Evolutionary conservation across 2,113 vertebrate genomes (phyloP), one percentile per base, ranked within the genome.

Genomic region (Nestor notabilis): DNA sequence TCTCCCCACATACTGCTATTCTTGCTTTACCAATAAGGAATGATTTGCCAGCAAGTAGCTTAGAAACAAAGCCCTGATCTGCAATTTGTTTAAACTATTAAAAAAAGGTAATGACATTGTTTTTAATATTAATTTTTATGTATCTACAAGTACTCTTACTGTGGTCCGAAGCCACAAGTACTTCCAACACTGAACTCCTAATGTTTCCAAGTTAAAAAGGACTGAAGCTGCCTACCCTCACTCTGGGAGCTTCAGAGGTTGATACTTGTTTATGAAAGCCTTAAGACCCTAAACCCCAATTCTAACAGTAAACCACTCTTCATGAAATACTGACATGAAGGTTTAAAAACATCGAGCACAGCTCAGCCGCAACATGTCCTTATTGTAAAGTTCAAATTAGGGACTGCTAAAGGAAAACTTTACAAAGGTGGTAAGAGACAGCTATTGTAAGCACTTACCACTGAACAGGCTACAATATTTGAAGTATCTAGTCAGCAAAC

Each of bases 81-180:
- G 16, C 17, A 50, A 49, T 24, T 60, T 3, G 14, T 43, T 77
- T 41, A 21, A 94, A 77, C 17, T 17, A 17, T n/a, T 33, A 3
- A 6, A 7, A 8, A 47, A 35, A 74, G 28, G 25, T 52, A 33
- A 6, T 23, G 3, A n/a, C 8, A 1, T 0, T 60, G 11, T 1
- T 76, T 69, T 63, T 64, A 80, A 33, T 5, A 4, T 13, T 0
- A 25, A 27, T 46, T 74, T 89, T 82, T 28, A 81, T 4, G 55
- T 23, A 61, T 52, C 35, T 69, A 27, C 5, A 72, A 58, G 33
- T 29, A 18, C 9, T 17, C n/a, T 7, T 25, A 18, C 12, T n/a
- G 19, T 11, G 35, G 5, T 7, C n/a, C 69, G 89, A 81, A 71
- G 33, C 43, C 85, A 83, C 29, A 31, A 41, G 3, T 6, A 23